Evolutionary conservation across 2,797 vertebrate genomes (phyloP).

Genomic region (Gallinago stenura): DNA sequence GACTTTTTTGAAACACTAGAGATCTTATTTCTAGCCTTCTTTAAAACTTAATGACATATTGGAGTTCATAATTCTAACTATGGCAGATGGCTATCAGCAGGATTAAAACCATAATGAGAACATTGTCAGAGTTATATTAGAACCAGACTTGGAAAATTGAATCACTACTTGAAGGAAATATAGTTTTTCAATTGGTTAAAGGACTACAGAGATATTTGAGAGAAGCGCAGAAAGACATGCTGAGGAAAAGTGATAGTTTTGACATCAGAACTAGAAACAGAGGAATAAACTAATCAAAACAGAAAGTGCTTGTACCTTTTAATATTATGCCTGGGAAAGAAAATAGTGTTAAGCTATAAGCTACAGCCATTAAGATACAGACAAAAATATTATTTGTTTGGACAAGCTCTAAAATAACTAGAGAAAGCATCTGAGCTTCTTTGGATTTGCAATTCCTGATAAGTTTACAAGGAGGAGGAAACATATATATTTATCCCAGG

Average conservation of each 20-base stretch:
- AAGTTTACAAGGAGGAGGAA: not conserved
- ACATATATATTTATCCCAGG: not conserved
- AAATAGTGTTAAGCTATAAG: not conserved
- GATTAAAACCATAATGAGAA: not conserved
- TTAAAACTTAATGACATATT: not conserved
- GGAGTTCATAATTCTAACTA: not conserved
- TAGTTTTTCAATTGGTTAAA: constrained; percentile 12
- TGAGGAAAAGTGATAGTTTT: not conserved
- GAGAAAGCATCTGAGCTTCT: not conserved
- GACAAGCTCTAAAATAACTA: not conserved
- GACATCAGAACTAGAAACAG: not conserved
- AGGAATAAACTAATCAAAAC: not conserved
- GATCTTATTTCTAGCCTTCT: not conserved
- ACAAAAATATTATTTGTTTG: not conserved
- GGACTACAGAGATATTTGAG: not conserved
- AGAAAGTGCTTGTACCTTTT: not conserved
- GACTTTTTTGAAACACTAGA: not conserved
- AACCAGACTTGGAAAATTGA: constrained; percentile 8
- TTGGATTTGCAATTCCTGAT: not conserved
- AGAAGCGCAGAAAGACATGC: not conserved
- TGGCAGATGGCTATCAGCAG: not conserved
- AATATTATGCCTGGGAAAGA: not conserved
- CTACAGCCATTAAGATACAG: not conserved
- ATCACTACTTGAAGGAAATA: constrained; percentile 21
- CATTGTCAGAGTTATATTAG: not conserved